Evolutionary conservation across 2,113 vertebrate species (phyloP).

Genomic region (Pogonocichla stellata): DNA sequence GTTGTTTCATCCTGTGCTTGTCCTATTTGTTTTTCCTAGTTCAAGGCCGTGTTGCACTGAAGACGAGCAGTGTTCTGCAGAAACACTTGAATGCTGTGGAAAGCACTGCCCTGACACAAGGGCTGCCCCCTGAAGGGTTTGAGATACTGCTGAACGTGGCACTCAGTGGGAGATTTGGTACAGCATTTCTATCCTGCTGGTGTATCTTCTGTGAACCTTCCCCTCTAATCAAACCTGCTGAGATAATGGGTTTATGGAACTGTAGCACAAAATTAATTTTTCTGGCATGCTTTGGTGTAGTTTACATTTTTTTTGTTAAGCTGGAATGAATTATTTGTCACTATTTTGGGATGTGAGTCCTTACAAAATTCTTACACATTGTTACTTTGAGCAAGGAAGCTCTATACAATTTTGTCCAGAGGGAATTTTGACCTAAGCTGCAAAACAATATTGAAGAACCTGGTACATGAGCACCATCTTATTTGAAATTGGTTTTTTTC

Average conservation of each 20-base stretch:
- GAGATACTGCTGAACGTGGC: constrained; percentile 81
- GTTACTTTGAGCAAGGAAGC: not conserved
- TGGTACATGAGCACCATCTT: not conserved
- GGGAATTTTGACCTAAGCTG: not conserved
- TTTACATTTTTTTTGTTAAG: not conserved
- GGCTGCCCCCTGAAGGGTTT: constrained; percentile 83
- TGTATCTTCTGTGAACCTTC: not conserved
- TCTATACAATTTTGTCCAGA: not conserved
- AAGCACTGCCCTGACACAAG: constrained; percentile 77
- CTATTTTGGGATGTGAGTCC: not conserved
- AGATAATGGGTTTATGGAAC: not conserved
- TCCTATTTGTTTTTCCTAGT: constrained; percentile 55
- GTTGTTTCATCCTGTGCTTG: not conserved
- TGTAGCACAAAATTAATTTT: not conserved
- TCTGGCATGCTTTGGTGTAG: not conserved
- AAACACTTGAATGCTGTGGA: constrained; percentile 82
- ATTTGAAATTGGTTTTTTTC: not conserved
- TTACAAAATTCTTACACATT: not conserved
- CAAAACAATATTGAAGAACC: not conserved
- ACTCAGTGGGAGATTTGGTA: constrained; percentile 89
- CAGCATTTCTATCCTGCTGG: not conserved
- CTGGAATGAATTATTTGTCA: not conserved
- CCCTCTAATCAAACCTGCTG: not conserved
- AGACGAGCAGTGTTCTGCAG: constrained; percentile 71
- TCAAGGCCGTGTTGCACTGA: constrained; percentile 57